Conservation (phyloP, 1,140 invertebrate genomes). For the Zaprionus camerounensis region DNA sequence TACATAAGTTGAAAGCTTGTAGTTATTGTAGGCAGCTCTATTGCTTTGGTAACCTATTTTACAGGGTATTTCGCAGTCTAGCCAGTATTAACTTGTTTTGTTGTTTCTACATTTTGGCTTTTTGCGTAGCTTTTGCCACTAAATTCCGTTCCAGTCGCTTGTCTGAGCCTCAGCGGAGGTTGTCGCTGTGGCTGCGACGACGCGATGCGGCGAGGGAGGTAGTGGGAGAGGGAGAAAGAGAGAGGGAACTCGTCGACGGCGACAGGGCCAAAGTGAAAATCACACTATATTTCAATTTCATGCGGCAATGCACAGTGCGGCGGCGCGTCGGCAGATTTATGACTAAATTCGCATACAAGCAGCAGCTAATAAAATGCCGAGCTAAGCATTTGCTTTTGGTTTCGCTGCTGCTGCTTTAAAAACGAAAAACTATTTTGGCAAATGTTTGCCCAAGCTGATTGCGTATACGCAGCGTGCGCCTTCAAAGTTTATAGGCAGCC, state of each 20-base stretch:
- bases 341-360: conserved; percentile 81
- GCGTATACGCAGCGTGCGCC: conserved; percentile 76
- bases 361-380: conserved; percentile 80
- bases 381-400: conserved; percentile 69
- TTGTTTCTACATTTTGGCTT: conserved; percentile 29
- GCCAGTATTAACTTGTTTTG: conserved; percentile 25
- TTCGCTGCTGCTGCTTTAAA: conserved; percentile 55
- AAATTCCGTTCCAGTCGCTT: conserved; percentile 57
- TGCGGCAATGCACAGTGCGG: conserved; percentile 72
- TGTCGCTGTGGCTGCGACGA: neutral
- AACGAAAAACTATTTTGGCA: conserved; percentile 75
- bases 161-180: conserved; percentile 1
- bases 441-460: conserved; percentile 77
- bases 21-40: neutral
- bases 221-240: neutral
- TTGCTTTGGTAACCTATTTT: neutral
- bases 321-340: conserved; percentile 73
- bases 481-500: conserved; percentile 62
- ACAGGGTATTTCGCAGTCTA: conserved; percentile 36
- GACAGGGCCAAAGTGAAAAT: conserved; percentile 74
- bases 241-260: conserved; percentile 4
- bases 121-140: conserved; percentile 67
- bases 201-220: neutral
- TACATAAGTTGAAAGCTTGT: too few relatives aligned
- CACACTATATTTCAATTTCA: conserved; percentile 83